Base-by-base conservation (phyloP, 2,888 invertebrate genomes). In the Eilema depressum region DNA sequence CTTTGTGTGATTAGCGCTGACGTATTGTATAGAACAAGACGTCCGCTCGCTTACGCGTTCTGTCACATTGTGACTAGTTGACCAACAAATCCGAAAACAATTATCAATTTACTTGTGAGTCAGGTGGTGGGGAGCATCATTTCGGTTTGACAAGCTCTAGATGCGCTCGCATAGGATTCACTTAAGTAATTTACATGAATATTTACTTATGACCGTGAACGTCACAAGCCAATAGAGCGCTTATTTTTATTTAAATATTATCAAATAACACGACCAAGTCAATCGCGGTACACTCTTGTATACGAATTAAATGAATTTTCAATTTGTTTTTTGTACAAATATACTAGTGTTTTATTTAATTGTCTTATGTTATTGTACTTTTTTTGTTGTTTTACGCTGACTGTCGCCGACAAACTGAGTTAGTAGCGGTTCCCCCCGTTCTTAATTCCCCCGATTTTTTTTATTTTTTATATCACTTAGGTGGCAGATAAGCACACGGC, bases 271-370 rank as follows among this genome's bases (percentile, higher is more conserved):
- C 77, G 80, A 81, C 82, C 74, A 79, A 77, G 82, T 76, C 72
- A 71, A 75, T 63, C 66, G 59, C 74, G 75, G 79, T 76, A 82
- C 75, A 75, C 73, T 69, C 67, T 82, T 69, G 85, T 86, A 87
- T 87, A 87, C 85, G 86, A 84, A 80, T 84, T 83, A 70, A 80
- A 76, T 76, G 73, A 63, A 78, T 69, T 74, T 76, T 79, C 77
- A 79, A 75, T 80, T 81, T 81, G 71, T 66, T 76, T n/a, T 78
- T 80, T 87, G 85, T 87, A 85, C 84, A 86, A 86, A 85, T 79
- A 77, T 76, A 69, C 41, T 78, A 83, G 74, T 81, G 73, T 78
- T 78, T 78, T 80, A 85, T 82, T 80, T 85, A 84, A 82, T 81
- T 78, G 66, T 74, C 81, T 70, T 71, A 81, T 82, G 80, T 85